Percentiles rank a stretch among this genome's conserved stretches.
Evolutionary conservation across 2,888 invertebrate genomes (phyloP).

Genomic region (Caenorhabditis sp.): DNA sequence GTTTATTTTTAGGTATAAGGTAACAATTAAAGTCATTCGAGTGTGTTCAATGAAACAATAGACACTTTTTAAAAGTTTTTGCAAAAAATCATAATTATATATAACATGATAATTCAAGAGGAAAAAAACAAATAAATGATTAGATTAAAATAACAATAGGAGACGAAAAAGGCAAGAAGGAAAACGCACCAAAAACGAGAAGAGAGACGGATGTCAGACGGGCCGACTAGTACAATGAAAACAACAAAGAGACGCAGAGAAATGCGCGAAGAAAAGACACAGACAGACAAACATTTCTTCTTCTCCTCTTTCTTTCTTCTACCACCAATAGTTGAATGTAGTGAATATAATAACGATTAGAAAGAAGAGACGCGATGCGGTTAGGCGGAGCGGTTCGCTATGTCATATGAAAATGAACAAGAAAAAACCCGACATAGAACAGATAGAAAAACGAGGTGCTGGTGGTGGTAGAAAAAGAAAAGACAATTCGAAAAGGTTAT

Average conservation of each 20-base stretch:
- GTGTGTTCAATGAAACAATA: not conserved
- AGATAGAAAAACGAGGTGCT: not conserved
- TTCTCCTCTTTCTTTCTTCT: not conserved
- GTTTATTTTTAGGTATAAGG: too few relatives aligned
- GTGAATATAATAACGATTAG: constrained; percentile 49
- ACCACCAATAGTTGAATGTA: constrained; percentile 26
- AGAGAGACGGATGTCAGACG: not conserved
- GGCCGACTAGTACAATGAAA: not conserved
- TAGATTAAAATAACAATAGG: constrained; percentile 1
- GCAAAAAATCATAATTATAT: not conserved
- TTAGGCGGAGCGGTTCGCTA: constrained; percentile 28
- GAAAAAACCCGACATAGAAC: not conserved
- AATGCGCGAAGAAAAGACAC: constrained; percentile 1
- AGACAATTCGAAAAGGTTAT: not conserved
- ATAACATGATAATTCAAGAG: not conserved
- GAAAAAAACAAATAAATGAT: not conserved
- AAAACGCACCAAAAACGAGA: not conserved
- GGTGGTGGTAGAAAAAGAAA: not conserved
- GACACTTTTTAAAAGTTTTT: not conserved
- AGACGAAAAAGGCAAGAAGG: not conserved
- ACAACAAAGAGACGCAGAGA: not conserved
- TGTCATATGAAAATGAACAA: not conserved
- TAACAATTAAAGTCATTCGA: not conserved
- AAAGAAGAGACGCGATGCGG: constrained; percentile 38
- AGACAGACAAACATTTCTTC: constrained; percentile 1